Evolutionary conservation across 2,888 invertebrate species (phyloP), one percentile per base, ranked within the genome.

Genomic region (Epistrophe eligans): DNA sequence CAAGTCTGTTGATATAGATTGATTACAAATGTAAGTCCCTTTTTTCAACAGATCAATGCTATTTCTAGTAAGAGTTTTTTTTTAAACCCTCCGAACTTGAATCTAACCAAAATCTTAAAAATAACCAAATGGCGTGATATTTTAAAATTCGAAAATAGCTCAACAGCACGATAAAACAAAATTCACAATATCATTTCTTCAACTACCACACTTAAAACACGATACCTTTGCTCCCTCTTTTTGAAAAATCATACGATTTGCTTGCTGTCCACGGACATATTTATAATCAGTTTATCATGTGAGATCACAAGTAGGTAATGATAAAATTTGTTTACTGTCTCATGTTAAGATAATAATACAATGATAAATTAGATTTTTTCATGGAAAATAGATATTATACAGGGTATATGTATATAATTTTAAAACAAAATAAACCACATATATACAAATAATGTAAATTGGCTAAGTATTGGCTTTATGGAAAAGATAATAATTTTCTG

Each of bases 231-330:
- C 7, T 35, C 58, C 58, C 58, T 17, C 0, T 17, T 38, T 38
- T 17, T 58, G 6, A 38, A 58, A 58, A 35, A 58, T 58, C 58
- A 58, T 58, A 58, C 58, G 58, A 58, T 38, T 58, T 58, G 3
- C 2, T 58, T 58, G 3, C 2, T 58, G 19, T 58, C 11, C 17
- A 17, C 13, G 1, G 17, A 17, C 35, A 10, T 38, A 17, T 17
- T 35, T 9, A 57, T 10, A 13, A 58, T 58, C 35, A 58, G 11
- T 58, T 38, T 11, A 58, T 58, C 35, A 58, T 17, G 58, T 38
- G 58, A 58, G 13, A 17, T 58, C 35, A 38, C 6, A 35, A 38
- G 19, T 2, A 35, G 13, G 5, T 9, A 38, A 57, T n/a, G 55
- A 55, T 55, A 58, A 35, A 58, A 38, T 35, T 17, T 35, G 58